Percentiles rank a stretch among this genome's conserved stretches.
Evolutionary conservation across 1,140 invertebrate species (phyloP).

Genomic region (Radopholus similis): DNA sequence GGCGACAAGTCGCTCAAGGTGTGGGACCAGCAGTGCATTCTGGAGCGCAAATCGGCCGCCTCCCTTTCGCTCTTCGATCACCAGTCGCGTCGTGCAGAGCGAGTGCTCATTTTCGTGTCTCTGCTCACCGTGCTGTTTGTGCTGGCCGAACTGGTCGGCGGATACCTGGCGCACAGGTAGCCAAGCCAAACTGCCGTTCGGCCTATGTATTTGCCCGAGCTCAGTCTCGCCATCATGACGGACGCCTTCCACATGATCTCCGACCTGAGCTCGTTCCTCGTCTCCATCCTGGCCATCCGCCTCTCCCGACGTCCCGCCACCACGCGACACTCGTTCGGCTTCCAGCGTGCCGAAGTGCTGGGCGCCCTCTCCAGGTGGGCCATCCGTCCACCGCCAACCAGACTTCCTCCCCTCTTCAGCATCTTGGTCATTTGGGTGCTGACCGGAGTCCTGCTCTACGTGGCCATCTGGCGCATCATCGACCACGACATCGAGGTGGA

Average conservation of each 20-base stretch:
- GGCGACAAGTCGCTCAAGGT: not conserved
- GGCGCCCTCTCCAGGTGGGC: slow-evolving; percentile 56
- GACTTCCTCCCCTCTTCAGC: slow-evolving; percentile 71
- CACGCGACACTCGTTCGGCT: slow-evolving; percentile 72
- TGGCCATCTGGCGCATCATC: slow-evolving; percentile 81
- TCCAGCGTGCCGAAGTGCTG: slow-evolving; percentile 74
- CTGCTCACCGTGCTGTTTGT: slow-evolving; percentile 51
- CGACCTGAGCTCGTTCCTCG: slow-evolving; percentile 93
- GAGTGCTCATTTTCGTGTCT: slow-evolving; percentile 47
- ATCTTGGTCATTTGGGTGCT: slow-evolving; percentile 94
- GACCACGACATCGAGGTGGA: slow-evolving; percentile 79
- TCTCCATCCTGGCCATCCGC: slow-evolving; percentile 87
- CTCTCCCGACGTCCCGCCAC: slow-evolving; percentile 80
- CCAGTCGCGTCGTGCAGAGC: slow-evolving; percentile 36
- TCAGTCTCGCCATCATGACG: slow-evolving; percentile 83
- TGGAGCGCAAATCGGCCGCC: not conserved
- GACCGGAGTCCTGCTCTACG: slow-evolving; percentile 87
- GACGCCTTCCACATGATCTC: slow-evolving; percentile 92
- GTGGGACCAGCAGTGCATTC: slow-evolving; percentile 1
- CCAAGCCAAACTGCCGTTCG: not conserved
- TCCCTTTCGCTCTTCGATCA: not conserved
- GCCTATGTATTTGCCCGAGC: not conserved
- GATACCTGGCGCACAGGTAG: slow-evolving; percentile 42
- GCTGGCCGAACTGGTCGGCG: slow-evolving; percentile 48
- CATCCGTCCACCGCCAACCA: not conserved